phyloP scores from a whole-genome alignment of 2,797 vertebrate genomes.

The Anabas testudineus region DNA sequence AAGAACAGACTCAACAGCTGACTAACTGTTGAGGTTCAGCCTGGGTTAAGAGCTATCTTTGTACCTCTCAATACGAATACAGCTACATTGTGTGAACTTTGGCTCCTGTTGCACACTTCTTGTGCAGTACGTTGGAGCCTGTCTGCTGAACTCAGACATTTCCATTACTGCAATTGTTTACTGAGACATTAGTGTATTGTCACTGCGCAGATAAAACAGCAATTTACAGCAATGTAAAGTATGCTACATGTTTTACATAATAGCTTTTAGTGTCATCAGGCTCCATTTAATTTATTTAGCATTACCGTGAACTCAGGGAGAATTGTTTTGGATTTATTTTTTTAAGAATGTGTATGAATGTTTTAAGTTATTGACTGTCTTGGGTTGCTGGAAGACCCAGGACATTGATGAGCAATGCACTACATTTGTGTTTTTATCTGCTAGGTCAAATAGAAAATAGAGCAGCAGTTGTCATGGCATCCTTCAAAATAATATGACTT shows the following conservation, averaged over 20 bases:
- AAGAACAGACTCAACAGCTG: slow-evolving; percentile 8
- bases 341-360: slow-evolving; percentile 15
- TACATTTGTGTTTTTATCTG: slow-evolving; percentile 11
- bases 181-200: background rate
- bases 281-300: background rate
- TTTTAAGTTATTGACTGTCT: slow-evolving; percentile 27
- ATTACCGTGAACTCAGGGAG: slow-evolving; percentile 39
- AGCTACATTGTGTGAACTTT: background rate
- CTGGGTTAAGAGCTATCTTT: slow-evolving; percentile 8
- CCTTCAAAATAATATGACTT: background rate
- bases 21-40: background rate
- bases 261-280: background rate
- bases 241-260: background rate
- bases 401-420: slow-evolving; percentile 30
- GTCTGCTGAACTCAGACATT: background rate
- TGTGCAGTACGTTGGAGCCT: background rate
- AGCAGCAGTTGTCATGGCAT: background rate
- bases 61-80: background rate
- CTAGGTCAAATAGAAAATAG: slow-evolving; percentile 4
- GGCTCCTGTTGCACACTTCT: background rate
- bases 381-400: slow-evolving; percentile 13
- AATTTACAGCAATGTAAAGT: background rate
- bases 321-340: slow-evolving; percentile 17
- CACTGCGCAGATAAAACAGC: background rate
- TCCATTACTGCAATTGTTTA: slow-evolving; percentile 13